Percentiles rank a stretch among this genome's conserved stretches.
These are phyloP conservation scores for Myotis lucifugus DNA, from an alignment of 2,113 vertebrate species.

Conservation along the genomic window DNA sequence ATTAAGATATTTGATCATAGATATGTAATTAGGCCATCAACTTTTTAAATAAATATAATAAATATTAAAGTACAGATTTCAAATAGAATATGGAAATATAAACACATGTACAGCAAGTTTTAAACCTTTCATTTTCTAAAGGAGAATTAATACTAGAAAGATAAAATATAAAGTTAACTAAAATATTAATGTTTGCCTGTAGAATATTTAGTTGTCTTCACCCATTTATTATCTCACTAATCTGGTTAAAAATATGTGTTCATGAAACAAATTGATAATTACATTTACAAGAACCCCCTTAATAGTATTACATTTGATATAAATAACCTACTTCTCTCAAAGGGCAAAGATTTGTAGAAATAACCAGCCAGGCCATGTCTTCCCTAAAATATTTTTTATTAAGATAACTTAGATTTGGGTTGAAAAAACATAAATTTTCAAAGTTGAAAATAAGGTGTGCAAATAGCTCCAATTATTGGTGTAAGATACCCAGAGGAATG, in stretches of 20 bases:
- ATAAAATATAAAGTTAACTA: not conserved
- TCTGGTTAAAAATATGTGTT: slow-evolving; percentile 49
- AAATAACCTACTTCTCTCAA: not conserved
- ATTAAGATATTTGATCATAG: slow-evolving; percentile 29
- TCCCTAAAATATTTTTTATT: slow-evolving; percentile 48
- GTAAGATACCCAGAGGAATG: not conserved
- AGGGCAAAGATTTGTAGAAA: slow-evolving; percentile 15
- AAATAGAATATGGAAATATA: not conserved
- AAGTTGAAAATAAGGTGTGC: slow-evolving; percentile 23
- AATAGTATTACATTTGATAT: slow-evolving; percentile 61
- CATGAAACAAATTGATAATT: slow-evolving; percentile 68
- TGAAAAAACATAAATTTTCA: slow-evolving; percentile 9
- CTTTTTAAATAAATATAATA: slow-evolving; percentile 31
- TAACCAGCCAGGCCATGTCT: not conserved
- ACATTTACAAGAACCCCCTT: slow-evolving; percentile 50
- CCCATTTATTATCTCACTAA: slow-evolving; percentile 53
- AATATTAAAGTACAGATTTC: not conserved
- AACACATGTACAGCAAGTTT: not conserved
- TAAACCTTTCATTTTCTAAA: not conserved
- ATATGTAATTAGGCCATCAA: not conserved
- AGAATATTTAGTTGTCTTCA: not conserved
- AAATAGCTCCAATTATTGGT: not conserved
- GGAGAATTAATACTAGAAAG: not conserved
- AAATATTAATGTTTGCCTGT: slow-evolving; percentile 5
- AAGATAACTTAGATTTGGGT: slow-evolving; percentile 12